Evolutionary conservation across 2,888 invertebrate genomes (phyloP).

Genomic region (Lagria hirta): DNA sequence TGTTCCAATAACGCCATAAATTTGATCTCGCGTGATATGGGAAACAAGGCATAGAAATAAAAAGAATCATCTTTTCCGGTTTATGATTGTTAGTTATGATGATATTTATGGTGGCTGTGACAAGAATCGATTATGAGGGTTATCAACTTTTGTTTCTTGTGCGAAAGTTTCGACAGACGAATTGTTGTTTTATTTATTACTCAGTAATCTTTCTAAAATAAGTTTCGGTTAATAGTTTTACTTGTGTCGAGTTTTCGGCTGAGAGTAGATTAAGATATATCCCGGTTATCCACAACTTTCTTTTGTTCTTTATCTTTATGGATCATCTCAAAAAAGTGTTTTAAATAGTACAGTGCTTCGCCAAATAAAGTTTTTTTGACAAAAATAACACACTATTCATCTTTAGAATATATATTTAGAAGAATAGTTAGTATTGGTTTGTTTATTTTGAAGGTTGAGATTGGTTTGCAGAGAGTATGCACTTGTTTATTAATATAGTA

Average conservation of each 20-base stretch:
- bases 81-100: slow-evolving; percentile 27
- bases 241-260: slow-evolving; percentile 19
- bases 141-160: slow-evolving; percentile 43
- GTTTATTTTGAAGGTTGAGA: too few relatives aligned
- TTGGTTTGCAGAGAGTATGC: too few relatives aligned
- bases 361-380: too few relatives aligned
- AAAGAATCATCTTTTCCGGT: slow-evolving; percentile 27
- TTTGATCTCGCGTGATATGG: slow-evolving; percentile 21
- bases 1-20: slow-evolving; percentile 21
- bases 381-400: too few relatives aligned
- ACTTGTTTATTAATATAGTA: too few relatives aligned
- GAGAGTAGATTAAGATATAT: slow-evolving; percentile 18
- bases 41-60: slow-evolving; percentile 17
- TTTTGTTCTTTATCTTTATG: slow-evolving; percentile 10
- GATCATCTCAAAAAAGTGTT: too few relatives aligned
- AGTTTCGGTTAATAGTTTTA: slow-evolving; percentile 42
- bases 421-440: too few relatives aligned
- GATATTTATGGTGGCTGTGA: slow-evolving; percentile 34
- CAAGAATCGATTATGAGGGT: slow-evolving; percentile 35
- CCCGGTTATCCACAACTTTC: slow-evolving; percentile 7
- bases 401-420: too few relatives aligned
- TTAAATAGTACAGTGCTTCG: too few relatives aligned
- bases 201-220: slow-evolving; percentile 42
- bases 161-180: slow-evolving; percentile 44
- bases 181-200: slow-evolving; percentile 48